Evolutionary conservation across 2,888 invertebrate genomes (phyloP).

Genomic region (Melanargia galathea): DNA sequence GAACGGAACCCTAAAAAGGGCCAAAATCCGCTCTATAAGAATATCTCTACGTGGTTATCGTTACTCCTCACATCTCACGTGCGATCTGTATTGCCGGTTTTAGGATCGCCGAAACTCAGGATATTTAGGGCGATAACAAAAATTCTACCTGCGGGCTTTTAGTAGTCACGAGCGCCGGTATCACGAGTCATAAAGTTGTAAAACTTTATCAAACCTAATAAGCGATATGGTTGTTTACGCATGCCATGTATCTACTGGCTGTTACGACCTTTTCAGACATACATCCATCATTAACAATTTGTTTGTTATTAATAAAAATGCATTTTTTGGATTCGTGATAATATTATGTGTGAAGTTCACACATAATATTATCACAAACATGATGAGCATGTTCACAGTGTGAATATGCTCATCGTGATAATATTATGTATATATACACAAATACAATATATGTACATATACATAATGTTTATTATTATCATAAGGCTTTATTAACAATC

Average conservation of each 20-base stretch:
- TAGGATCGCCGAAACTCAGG: slow-evolving; percentile 57
- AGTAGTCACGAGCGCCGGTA: slow-evolving; percentile 1
- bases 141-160: slow-evolving; percentile 44
- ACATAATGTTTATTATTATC: no score
- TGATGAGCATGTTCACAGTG: no score
- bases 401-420: no score
- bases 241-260: not conserved
- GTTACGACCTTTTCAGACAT: not conserved
- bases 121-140: slow-evolving; percentile 61
- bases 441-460: no score
- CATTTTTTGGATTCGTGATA: no score
- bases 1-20: no score
- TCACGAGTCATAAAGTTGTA: slow-evolving; percentile 25
- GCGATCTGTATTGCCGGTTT: slow-evolving; percentile 74
- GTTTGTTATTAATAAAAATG: no score
- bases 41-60: slow-evolving; percentile 3
- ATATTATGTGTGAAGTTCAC: no score
- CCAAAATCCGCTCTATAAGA: not conserved
- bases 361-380: no score
- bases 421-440: no score
- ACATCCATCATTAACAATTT: no score
- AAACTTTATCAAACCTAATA: slow-evolving; percentile 24
- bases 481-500: no score
- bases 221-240: not conserved
- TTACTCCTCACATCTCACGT: slow-evolving; percentile 69